Evolutionary conservation across 2,113 vertebrate genomes (phyloP).

Genomic region (Passerina amoena): DNA sequence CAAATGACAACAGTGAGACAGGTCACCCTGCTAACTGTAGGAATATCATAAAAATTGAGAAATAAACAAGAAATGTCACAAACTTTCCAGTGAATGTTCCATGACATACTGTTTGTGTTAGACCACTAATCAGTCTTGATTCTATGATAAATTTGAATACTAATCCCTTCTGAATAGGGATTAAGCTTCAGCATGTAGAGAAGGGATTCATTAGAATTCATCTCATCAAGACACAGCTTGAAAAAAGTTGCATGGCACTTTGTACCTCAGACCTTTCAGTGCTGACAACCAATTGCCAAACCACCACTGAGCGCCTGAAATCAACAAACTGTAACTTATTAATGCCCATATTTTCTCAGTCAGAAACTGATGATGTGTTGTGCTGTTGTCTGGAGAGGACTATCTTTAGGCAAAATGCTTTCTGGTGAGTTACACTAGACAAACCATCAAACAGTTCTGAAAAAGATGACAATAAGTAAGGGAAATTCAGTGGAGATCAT

Average conservation of each 20-base stretch:
- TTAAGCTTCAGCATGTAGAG: slow-evolving; percentile 63
- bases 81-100: slow-evolving; percentile 55
- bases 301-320: slow-evolving; percentile 42
- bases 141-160: slow-evolving; percentile 77
- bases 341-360: background rate
- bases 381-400: background rate
- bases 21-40: background rate
- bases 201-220: slow-evolving; percentile 78
- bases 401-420: slow-evolving; percentile 23
- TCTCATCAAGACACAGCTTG: slow-evolving; percentile 70
- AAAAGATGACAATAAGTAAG: slow-evolving; percentile 13
- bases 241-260: slow-evolving; percentile 55
- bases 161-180: slow-evolving; percentile 79
- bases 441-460: background rate
- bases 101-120: slow-evolving; percentile 43
- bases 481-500: background rate
- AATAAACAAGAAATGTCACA: slow-evolving; percentile 25
- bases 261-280: slow-evolving; percentile 22
- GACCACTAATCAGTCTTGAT: slow-evolving; percentile 71
- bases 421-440: background rate
- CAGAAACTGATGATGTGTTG: background rate
- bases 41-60: slow-evolving; percentile 22
- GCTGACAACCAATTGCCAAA: slow-evolving; percentile 48
- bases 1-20: background rate
- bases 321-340: slow-evolving; percentile 27